These are phyloP conservation scores for Pitangus sulphuratus DNA, from an alignment of 2,797 vertebrate genomes.

Conservation along the genomic window DNA sequence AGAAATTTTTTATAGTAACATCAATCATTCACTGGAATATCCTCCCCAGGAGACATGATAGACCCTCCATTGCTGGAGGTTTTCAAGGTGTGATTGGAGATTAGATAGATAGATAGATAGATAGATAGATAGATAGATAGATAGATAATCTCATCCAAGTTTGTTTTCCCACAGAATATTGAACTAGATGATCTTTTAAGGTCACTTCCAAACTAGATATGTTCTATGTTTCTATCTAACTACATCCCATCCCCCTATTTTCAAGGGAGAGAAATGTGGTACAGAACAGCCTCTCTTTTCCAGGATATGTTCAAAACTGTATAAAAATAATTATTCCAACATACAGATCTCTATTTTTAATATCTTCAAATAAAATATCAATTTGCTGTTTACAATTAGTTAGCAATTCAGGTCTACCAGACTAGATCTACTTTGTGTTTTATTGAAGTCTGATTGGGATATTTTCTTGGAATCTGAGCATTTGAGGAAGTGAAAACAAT, in stretches of 20 bases:
- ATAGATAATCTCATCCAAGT: background rate
- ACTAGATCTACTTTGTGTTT: background rate
- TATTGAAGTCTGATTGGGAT: background rate
- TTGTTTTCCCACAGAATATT: background rate
- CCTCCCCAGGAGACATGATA: background rate
- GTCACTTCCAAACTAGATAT: rapidly evolving
- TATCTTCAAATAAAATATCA: background rate
- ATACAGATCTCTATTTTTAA: background rate
- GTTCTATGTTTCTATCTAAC: background rate
- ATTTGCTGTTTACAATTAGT: background rate
- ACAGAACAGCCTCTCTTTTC: background rate
- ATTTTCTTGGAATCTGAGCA: background rate
- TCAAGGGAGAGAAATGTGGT: background rate
- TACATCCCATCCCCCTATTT: background rate
- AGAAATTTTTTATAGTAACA: background rate
- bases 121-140: too few species aligned
- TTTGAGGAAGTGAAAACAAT: background rate
- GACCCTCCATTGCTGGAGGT: background rate
- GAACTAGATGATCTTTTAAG: background rate
- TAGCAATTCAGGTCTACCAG: background rate
- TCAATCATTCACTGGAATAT: background rate
- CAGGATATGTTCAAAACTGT: background rate
- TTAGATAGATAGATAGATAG: background rate
- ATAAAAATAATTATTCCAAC: background rate
- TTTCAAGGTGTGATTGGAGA: background rate